Evolutionary conservation across 1,140 invertebrate genomes (phyloP), one percentile per base, ranked within the genome.

Genomic region (Dreissena rostriformis): DNA sequence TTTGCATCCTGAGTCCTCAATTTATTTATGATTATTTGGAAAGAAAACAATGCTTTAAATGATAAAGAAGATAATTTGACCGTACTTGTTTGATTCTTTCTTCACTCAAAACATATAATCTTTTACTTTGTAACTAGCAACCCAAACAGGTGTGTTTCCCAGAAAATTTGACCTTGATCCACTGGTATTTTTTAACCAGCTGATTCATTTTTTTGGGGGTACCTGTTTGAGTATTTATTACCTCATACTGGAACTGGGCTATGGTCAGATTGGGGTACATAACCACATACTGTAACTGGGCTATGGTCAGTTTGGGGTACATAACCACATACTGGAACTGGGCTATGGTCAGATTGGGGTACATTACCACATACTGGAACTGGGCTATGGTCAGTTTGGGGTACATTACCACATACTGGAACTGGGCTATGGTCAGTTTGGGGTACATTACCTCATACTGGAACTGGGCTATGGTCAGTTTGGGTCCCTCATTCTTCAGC

Each of bases 271-370:
- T 85, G 57, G 57, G 85, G 86, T 63, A 86, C 88, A 70, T 39
- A 76, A 92, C 92, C 90, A 90, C 87, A 86, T 92, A 92, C 70
- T 93, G 91, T 39, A 92, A 90, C 88, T 92, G 91, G 82, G 88
- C 82, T 6, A 90, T 80, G 8, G 88, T 90, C 10, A 92, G 57
- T 61, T 85, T 84, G 63, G 85, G 86, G 63, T 39, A 2, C 39
- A 2, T 61, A 77, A 92, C 92, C 90, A 90, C 87, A 86, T 92
- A 92, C 74, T 93, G 91, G 53, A 92, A 90, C 88, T 92, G 91
- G 83, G 88, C 82, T 8, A 90, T 81, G 14, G 88, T 90, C 7
- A 92, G 61, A 57, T 85, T 85, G 57, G 85, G 86, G 39, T 39
- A 2, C 39, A 2, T 61, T 80, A 92, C 92, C 90, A 90, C 87